phyloP scores from a whole-genome alignment of 2,797 vertebrate species.

The Sternarchorhynchus goeldii region DNA sequence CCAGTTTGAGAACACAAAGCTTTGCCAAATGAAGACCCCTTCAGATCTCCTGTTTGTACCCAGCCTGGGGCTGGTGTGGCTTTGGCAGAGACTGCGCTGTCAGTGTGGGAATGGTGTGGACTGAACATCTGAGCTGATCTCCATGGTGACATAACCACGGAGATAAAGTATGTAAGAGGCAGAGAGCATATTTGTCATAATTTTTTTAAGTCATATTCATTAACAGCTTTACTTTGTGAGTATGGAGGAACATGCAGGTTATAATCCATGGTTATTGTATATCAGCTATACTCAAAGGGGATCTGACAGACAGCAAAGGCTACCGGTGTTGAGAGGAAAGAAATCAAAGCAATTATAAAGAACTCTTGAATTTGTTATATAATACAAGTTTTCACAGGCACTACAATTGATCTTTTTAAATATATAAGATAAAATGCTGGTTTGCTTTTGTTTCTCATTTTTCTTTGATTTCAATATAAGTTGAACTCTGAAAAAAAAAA shows the following conservation, averaged over 20 bases:
- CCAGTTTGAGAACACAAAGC: slow-evolving; percentile 16
- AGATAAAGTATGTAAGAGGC: slow-evolving; percentile 64
- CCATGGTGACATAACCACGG: slow-evolving; percentile 14
- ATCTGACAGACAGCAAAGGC: slow-evolving; percentile 98
- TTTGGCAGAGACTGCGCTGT: slow-evolving; percentile 42
- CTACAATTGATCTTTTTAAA: slow-evolving; percentile 90
- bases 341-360: slow-evolving; percentile 77
- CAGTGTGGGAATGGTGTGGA: slow-evolving; percentile 33
- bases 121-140: slow-evolving; percentile 39
- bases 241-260: slow-evolving; percentile 97
- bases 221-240: slow-evolving; percentile 86
- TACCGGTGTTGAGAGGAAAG: slow-evolving; percentile 89
- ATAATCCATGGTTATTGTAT: slow-evolving; percentile 93
- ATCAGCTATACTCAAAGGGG: slow-evolving; percentile 91
- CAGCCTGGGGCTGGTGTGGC: neutral
- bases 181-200: slow-evolving; percentile 72
- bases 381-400: slow-evolving; percentile 99
- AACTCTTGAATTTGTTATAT: slow-evolving; percentile 79
- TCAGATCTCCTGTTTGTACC: neutral
- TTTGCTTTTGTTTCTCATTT: slow-evolving; percentile 77
- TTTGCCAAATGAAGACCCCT: slow-evolving; percentile 1
- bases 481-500: slow-evolving; percentile 80
- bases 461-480: slow-evolving; percentile 76
- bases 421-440: slow-evolving; percentile 98
- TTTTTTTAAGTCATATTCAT: slow-evolving; percentile 82